These are phyloP conservation scores for Centroberyx gerrardi DNA, from an alignment of 2,797 vertebrate species.

Conservation along the genomic window DNA sequence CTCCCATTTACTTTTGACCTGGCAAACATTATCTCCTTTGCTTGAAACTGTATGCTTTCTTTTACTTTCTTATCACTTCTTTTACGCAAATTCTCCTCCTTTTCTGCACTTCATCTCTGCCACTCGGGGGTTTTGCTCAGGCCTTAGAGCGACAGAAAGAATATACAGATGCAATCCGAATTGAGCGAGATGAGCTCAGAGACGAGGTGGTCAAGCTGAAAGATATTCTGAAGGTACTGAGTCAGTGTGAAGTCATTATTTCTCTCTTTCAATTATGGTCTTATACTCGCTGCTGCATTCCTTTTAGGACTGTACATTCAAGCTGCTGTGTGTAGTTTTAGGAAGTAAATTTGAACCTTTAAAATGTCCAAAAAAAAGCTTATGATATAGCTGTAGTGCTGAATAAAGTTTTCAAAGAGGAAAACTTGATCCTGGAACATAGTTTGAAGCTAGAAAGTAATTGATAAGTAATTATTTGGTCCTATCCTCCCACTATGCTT, in stretches of 20 bases:
- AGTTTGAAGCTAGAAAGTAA: too few relatives aligned
- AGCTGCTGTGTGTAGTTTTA: not conserved
- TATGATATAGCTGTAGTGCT: not conserved
- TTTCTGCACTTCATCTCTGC: constrained; percentile 38
- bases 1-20: constrained; percentile 8
- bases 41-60: constrained; percentile 42
- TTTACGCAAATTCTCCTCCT: constrained; percentile 39
- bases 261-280: not conserved
- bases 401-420: too few relatives aligned
- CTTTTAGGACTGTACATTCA: not conserved
- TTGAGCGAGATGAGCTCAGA: constrained; percentile 96
- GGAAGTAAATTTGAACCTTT: not conserved
- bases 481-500: too few relatives aligned
- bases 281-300: not conserved
- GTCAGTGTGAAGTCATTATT: constrained; percentile 16
- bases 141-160: constrained; percentile 99
- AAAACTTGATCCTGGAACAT: too few relatives aligned
- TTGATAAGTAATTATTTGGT: too few relatives aligned
- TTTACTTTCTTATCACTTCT: constrained; percentile 35
- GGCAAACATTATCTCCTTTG: constrained; percentile 42
- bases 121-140: constrained; percentile 81
- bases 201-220: constrained; percentile 93
- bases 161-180: constrained; percentile 95
- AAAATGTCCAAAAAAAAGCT: too few relatives aligned
- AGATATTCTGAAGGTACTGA: constrained; percentile 94